Conservation (phyloP, 2,797 vertebrate genomes). For the Neopelma chrysocephalum region DNA sequence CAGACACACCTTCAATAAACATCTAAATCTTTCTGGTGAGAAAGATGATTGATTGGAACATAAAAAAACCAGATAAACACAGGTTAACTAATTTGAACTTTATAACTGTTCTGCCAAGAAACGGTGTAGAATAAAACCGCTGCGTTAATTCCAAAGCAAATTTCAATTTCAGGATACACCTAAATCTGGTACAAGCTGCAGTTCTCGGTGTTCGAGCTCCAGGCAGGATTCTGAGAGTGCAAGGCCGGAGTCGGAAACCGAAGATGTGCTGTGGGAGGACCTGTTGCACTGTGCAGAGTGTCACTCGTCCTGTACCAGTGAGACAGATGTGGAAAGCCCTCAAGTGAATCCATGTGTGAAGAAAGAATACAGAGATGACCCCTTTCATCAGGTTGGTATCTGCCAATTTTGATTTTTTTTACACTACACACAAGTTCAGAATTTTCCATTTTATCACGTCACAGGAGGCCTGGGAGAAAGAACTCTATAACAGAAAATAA, state of each 20-base stretch:
- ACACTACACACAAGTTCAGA: neutral
- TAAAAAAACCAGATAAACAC: accelerated
- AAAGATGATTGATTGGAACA: neutral
- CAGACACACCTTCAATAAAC: neutral
- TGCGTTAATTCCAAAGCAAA: constrained; percentile 49
- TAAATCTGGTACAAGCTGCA: constrained; percentile 94
- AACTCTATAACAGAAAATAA: neutral
- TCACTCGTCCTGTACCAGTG: constrained; percentile 91
- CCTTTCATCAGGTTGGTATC: constrained; percentile 91
- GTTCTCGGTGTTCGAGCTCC: constrained; percentile 93
- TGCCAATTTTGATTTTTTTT: neutral
- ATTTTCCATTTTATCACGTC: neutral
- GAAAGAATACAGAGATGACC: constrained; percentile 96
- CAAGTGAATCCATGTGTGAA: constrained; percentile 85
- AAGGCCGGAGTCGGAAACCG: constrained; percentile 94
- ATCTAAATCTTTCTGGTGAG: neutral
- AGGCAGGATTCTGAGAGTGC: constrained; percentile 94
- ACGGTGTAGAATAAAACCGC: neutral
- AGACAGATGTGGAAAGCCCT: constrained; percentile 91
- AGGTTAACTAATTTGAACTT: neutral
- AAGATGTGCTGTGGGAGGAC: constrained; percentile 97
- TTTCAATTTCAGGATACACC: constrained; percentile 85
- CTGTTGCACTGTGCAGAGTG: constrained; percentile 96
- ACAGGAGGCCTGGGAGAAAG: neutral
- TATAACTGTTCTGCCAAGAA: neutral